These are phyloP conservation scores for Metaphire vulgaris DNA, from an alignment of 1,140 invertebrate genomes.

Conservation along the genomic window DNA sequence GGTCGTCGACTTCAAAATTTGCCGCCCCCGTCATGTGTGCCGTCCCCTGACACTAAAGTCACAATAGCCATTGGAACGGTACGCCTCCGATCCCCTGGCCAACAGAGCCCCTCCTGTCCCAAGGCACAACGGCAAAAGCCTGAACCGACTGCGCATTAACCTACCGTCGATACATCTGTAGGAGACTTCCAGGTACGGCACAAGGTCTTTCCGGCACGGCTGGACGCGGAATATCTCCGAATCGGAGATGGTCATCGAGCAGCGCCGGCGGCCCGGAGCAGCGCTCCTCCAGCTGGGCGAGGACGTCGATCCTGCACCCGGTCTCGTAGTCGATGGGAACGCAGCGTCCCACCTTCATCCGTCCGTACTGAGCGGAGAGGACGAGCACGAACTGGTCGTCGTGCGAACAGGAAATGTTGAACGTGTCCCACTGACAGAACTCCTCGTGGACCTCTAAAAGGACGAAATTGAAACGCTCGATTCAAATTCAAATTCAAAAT, in stretches of 20 bases:
- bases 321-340: constrained; percentile 20
- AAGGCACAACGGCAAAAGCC: too few relatives aligned
- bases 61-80: too few relatives aligned
- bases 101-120: too few relatives aligned
- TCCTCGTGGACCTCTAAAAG: too few relatives aligned
- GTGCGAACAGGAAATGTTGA: constrained; percentile 14
- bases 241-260: constrained; percentile 23
- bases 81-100: too few relatives aligned
- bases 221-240: constrained; percentile 24
- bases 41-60: too few relatives aligned
- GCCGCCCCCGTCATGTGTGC: too few relatives aligned
- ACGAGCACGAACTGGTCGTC: constrained; percentile 25
- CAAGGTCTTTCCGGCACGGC: constrained; percentile 28
- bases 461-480: too few relatives aligned
- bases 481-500: too few relatives aligned
- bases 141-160: too few relatives aligned
- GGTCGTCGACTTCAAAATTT: too few relatives aligned
- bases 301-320: constrained; percentile 22
- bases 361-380: constrained; percentile 24
- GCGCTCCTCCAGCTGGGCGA: constrained; percentile 20
- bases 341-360: constrained; percentile 27
- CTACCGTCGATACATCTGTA: constrained; percentile 28
- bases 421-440: constrained; percentile 27
- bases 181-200: constrained; percentile 25
- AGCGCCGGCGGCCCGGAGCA: constrained; percentile 19